A percentile compares a stretch with the other conserved stretches of the same genome.
These are phyloP conservation scores for Sinella curviseta DNA, from an alignment of 1,140 invertebrate genomes.

Conservation along the genomic window DNA sequence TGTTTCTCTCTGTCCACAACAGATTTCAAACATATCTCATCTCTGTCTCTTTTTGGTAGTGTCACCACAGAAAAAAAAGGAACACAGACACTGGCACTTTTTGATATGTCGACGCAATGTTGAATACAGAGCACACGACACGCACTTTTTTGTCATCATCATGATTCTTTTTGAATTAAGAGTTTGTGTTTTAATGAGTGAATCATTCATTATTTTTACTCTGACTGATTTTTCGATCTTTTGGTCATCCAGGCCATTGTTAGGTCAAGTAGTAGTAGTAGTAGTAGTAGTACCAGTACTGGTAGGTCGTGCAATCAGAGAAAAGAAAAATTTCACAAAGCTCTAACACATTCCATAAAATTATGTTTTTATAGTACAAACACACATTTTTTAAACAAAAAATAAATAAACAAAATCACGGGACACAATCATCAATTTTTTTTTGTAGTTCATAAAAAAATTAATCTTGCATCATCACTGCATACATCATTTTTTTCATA, in stretches of 20 bases:
- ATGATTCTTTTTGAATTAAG: too few relatives aligned
- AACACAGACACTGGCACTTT: slow-evolving; percentile 13
- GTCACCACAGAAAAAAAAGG: neutral
- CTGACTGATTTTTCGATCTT: too few relatives aligned
- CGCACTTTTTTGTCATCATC: neutral
- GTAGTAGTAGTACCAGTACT: too few relatives aligned
- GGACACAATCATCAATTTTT: neutral
- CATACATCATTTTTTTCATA: neutral
- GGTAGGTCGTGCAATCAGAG: neutral
- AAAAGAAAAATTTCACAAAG: neutral
- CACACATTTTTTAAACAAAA: too few relatives aligned
- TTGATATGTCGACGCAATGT: too few relatives aligned
- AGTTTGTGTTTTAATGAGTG: too few relatives aligned
- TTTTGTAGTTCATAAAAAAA: too few relatives aligned
- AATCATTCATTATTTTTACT: too few relatives aligned
- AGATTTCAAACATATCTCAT: too few relatives aligned
- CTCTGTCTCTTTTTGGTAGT: too few relatives aligned
- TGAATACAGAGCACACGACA: neutral
- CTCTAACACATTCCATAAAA: neutral
- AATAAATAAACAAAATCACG: neutral
- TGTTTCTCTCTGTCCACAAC: too few relatives aligned
- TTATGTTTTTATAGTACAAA: neutral
- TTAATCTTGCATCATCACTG: too few relatives aligned
- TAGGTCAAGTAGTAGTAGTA: neutral
- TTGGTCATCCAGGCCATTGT: neutral